Percentiles rank a stretch among this genome's conserved stretches.
These are phyloP conservation scores for Poecile atricapillus DNA, from an alignment of 2,113 vertebrate species.

Conservation along the genomic window DNA sequence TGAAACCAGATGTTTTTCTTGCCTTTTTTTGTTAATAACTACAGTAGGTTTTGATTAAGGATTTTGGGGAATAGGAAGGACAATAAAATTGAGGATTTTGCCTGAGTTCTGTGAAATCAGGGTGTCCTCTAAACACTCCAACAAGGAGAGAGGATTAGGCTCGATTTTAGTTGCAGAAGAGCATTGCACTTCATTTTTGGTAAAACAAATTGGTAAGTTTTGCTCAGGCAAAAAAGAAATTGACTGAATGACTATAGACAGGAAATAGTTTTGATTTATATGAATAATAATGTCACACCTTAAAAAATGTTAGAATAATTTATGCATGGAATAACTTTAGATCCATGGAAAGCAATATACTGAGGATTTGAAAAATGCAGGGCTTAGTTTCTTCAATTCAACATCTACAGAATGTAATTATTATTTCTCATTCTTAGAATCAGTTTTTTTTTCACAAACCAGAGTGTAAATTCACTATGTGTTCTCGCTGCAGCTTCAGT, in stretches of 20 bases:
- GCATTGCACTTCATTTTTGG: not conserved
- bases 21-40: not conserved
- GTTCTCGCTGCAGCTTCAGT: not conserved
- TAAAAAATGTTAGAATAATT: not conserved
- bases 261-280: not conserved
- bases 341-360: not conserved
- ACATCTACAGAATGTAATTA: not conserved
- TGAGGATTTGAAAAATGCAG: not conserved
- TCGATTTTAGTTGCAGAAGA: not conserved
- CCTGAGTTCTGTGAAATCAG: not conserved
- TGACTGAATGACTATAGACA: not conserved
- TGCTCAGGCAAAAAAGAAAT: not conserved
- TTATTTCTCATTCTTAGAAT: not conserved
- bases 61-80: not conserved
- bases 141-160: not conserved
- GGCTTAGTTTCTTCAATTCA: not conserved
- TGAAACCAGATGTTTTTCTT: not conserved
- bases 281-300: not conserved
- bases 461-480: not conserved
- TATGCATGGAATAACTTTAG: not conserved
- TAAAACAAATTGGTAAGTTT: too few relatives aligned
- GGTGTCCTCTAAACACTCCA: not conserved
- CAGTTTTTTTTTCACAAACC: not conserved
- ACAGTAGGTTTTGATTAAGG: not conserved
- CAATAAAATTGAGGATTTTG: not conserved